A percentile compares a stretch with the other conserved stretches of the same genome.
Conservation (phyloP, 2,888 invertebrate genomes). For the Diachrysia chrysitis region DNA sequence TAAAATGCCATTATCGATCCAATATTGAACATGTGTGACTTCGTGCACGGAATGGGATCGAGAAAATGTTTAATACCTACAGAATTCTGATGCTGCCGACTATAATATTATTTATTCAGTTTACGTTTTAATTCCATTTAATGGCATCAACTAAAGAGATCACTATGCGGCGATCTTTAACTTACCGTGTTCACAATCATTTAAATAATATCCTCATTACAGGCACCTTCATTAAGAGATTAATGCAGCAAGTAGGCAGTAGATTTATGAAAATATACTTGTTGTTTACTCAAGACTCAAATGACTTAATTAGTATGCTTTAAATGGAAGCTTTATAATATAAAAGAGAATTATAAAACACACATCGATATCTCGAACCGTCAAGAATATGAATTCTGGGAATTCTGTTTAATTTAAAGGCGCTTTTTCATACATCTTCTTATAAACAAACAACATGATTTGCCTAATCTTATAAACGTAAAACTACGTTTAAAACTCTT, state of each 20-base stretch:
- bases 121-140: slow-evolving; percentile 45
- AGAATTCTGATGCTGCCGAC: slow-evolving; percentile 19
- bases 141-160: slow-evolving; percentile 26
- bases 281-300: slow-evolving; percentile 1
- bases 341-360: background rate
- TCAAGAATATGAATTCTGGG: background rate
- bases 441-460: no score
- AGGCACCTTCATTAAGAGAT: slow-evolving; percentile 20
- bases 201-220: slow-evolving; percentile 2
- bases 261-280: background rate
- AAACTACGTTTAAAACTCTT: no score
- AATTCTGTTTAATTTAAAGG: background rate
- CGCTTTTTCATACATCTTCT: background rate
- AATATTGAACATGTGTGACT: slow-evolving; percentile 43
- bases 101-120: slow-evolving; percentile 36
- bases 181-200: slow-evolving; percentile 7
- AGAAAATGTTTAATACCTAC: slow-evolving; percentile 23
- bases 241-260: slow-evolving; percentile 19
- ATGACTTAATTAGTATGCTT: slow-evolving; percentile 2
- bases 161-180: slow-evolving; percentile 4
- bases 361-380: background rate
- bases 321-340: background rate
- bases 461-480: no score
- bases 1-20: slow-evolving; percentile 62
- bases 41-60: slow-evolving; percentile 39